Percentiles rank a stretch among this genome's conserved stretches.
phyloP scores from a whole-genome alignment of 2,113 vertebrate species.

The Pan troglodytes region NHGRI_mPanTro3-v2.1_pri NC_072421.2:23453001-23453500 shows the following conservation, averaged over 20 bases:
- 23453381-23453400: not conserved
- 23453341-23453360: not conserved
- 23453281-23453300: not conserved
- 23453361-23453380: constrained; percentile 6
- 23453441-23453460: not conserved
- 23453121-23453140: not conserved
- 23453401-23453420: not conserved
- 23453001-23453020: not conserved
- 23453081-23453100: not conserved
- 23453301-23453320: not conserved
- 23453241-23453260: not conserved
- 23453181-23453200: not conserved
- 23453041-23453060: not conserved
- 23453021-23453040: not conserved
- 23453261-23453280: not conserved
- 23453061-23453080: not conserved
- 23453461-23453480: not conserved
- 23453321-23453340: not conserved
- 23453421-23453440: not conserved
- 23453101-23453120: not conserved
- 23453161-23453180: not conserved
- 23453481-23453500: not conserved
- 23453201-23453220: not conserved
- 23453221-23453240: not conserved
- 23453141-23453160: not conserved